Conservation (phyloP, 64 coral and sea anemone species). For the Stichodactyla helianthus region DNA sequence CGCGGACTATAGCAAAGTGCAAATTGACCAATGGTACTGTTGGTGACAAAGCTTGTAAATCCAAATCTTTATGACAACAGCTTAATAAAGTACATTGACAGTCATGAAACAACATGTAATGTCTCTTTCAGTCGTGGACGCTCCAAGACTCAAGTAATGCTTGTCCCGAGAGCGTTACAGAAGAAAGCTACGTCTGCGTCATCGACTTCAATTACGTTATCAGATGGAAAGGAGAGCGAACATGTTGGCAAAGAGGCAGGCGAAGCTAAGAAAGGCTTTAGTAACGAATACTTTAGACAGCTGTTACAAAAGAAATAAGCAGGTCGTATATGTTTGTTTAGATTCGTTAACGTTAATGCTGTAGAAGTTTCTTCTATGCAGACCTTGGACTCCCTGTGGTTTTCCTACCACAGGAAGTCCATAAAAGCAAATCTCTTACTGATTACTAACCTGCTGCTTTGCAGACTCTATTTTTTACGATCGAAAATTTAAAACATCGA, state of each 20-base stretch:
- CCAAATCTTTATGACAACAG: too few relatives aligned
- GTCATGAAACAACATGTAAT: neutral
- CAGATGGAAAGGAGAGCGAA: slow-evolving; percentile 25
- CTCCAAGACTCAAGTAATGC: slow-evolving; percentile 53
- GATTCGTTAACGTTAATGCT: neutral
- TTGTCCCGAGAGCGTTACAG: slow-evolving; percentile 70
- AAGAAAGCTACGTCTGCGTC: slow-evolving; percentile 26
- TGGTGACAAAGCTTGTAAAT: too few relatives aligned
- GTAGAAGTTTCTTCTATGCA: too few relatives aligned
- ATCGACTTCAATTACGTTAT: neutral
- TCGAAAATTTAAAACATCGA: too few relatives aligned
- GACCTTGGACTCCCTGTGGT: too few relatives aligned
- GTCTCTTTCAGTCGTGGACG: slow-evolving; percentile 53
- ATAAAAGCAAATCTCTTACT: too few relatives aligned
- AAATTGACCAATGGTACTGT: too few relatives aligned
- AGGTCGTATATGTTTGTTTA: neutral
- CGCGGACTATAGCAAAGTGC: too few relatives aligned
- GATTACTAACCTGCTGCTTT: too few relatives aligned
- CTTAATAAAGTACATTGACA: too few relatives aligned
- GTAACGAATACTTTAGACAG: slow-evolving; percentile 77
- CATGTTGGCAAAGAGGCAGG: neutral
- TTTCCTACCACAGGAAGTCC: too few relatives aligned
- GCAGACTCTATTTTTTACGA: too few relatives aligned
- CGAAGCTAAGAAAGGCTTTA: slow-evolving; percentile 53
- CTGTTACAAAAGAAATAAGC: slow-evolving; percentile 44